phyloP scores from a whole-genome alignment of 1,140 invertebrate genomes.

The Leucophenga varia region DNA sequence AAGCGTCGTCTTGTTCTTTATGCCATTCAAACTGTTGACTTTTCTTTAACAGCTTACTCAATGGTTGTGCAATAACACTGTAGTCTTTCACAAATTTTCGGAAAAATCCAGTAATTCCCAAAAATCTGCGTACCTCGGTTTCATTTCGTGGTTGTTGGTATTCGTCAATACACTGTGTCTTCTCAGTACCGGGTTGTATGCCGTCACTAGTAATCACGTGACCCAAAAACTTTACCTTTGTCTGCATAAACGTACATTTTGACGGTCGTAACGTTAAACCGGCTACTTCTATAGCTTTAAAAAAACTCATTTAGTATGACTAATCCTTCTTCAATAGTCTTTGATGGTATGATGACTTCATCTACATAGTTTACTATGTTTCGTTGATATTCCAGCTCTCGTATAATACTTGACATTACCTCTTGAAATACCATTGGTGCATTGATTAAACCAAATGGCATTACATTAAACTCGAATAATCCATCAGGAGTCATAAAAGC shows the following conservation, averaged over 20 bases:
- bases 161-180: slow-evolving; percentile 41
- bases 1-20: too few relatives aligned
- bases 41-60: too few relatives aligned
- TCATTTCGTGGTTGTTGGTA: slow-evolving; percentile 38
- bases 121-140: slow-evolving; percentile 37
- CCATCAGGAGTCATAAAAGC: slow-evolving; percentile 27
- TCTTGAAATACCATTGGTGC: slow-evolving; percentile 53
- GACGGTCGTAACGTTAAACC: slow-evolving; percentile 13
- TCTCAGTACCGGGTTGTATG: slow-evolving; percentile 34
- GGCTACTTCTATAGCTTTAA: slow-evolving; percentile 11
- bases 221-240: slow-evolving; percentile 13
- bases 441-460: slow-evolving; percentile 59
- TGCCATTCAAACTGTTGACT: too few relatives aligned
- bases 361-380: slow-evolving; percentile 15
- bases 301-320: slow-evolving; percentile 18
- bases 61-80: slow-evolving; percentile 26
- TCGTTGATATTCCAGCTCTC: background rate
- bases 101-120: slow-evolving; percentile 49
- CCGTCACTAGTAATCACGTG: slow-evolving; percentile 29
- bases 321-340: slow-evolving; percentile 22
- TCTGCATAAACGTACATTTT: slow-evolving; percentile 3
- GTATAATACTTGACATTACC: background rate
- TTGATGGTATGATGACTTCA: slow-evolving; percentile 19
- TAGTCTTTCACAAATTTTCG: slow-evolving; percentile 39
- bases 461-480: slow-evolving; percentile 39